Evolutionary conservation across 2,888 invertebrate genomes (phyloP).

Genomic region (Tuberolachnus salignus): DNA sequence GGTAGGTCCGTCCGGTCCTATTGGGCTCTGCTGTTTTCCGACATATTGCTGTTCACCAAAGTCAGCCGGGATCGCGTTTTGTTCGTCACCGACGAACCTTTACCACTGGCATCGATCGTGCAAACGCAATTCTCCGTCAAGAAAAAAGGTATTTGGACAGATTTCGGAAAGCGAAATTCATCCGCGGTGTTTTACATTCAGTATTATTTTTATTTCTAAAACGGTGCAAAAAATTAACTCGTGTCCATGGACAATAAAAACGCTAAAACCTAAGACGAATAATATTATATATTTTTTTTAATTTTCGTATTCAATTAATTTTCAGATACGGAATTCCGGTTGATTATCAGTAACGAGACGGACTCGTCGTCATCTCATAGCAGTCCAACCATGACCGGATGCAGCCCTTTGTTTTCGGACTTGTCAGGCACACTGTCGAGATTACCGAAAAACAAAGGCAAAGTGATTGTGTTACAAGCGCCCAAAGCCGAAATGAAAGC

Average conservation of each 20-base stretch:
- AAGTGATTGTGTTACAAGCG: slow-evolving; percentile 76
- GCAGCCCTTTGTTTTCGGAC: slow-evolving; percentile 55
- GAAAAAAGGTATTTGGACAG: slow-evolving; percentile 71
- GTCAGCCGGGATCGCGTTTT: slow-evolving; percentile 85
- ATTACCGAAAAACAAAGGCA: slow-evolving; percentile 67
- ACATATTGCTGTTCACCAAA: slow-evolving; percentile 83
- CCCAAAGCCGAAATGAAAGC: slow-evolving; percentile 85
- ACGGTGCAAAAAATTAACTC: too few species aligned
- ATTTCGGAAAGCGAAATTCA: too few species aligned
- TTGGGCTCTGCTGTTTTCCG: slow-evolving; percentile 85
- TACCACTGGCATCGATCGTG: slow-evolving; percentile 77
- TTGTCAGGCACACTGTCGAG: slow-evolving; percentile 43
- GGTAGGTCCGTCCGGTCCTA: slow-evolving; percentile 81
- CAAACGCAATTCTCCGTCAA: slow-evolving; percentile 85
- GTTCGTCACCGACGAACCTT: slow-evolving; percentile 86
- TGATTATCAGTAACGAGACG: slow-evolving; percentile 68
- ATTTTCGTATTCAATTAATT: neutral
- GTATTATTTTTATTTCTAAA: too few species aligned
- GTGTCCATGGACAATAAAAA: too few species aligned
- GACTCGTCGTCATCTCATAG: slow-evolving; percentile 76
- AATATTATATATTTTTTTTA: too few species aligned
- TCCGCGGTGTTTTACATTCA: too few species aligned
- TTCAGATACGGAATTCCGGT: slow-evolving; percentile 82
- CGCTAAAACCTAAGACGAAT: too few species aligned
- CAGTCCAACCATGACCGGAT: slow-evolving; percentile 63